Evolutionary conservation across 2,797 vertebrate genomes (phyloP).

Genomic region (Manis crassicaudata): DNA sequence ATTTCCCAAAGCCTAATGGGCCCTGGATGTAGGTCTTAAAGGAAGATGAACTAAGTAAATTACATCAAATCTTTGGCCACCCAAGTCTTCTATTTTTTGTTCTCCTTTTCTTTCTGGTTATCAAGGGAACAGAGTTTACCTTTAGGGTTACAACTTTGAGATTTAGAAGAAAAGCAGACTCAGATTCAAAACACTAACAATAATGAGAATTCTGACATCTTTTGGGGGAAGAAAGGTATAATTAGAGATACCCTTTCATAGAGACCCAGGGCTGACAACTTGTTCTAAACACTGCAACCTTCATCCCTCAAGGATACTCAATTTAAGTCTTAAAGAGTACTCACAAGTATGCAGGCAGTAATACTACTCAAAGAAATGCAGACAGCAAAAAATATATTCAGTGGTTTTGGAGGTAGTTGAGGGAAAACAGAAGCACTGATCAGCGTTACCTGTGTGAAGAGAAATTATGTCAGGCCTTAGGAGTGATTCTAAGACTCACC

Average conservation of each 20-base stretch:
- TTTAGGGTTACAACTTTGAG: conserved; percentile 18
- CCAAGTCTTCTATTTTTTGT: background rate
- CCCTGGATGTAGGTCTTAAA: background rate
- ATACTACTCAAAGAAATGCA: conserved; percentile 95
- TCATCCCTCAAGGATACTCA: background rate
- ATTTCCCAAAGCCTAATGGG: background rate
- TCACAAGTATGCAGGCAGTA: conserved; percentile 95
- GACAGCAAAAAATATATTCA: conserved; percentile 97
- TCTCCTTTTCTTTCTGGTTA: background rate
- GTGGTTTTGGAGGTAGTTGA: conserved; percentile 93
- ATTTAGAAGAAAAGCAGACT: background rate
- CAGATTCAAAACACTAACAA: background rate
- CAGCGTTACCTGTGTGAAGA: conserved; percentile 92
- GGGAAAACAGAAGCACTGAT: conserved; percentile 97
- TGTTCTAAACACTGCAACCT: background rate
- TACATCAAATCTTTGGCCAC: background rate
- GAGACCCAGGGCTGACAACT: background rate
- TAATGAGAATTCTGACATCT: background rate
- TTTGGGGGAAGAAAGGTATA: background rate
- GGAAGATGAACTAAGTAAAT: background rate
- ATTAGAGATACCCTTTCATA: background rate
- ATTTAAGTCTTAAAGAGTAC: conserved; percentile 79
- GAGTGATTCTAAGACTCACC: background rate
- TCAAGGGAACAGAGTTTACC: background rate
- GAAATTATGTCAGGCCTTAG: conserved; percentile 49